Percentiles rank a stretch among this genome's conserved stretches.
Evolutionary conservation across 2,113 vertebrate species (phyloP).

Genomic region (Mobula birostris): DNA sequence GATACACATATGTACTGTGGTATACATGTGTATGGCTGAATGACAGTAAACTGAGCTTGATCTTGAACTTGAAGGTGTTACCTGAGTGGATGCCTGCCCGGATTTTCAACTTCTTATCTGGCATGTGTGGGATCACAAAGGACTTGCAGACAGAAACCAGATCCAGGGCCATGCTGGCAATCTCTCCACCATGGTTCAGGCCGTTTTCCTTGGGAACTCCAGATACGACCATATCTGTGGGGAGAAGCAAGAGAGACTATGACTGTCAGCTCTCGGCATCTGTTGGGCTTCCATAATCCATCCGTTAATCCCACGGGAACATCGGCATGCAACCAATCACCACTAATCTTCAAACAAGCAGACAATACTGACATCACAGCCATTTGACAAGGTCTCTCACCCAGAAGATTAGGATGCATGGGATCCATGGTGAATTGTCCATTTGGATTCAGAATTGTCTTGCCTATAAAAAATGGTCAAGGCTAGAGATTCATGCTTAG

Average conservation of each 20-base stretch:
- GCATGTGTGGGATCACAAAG: conserved; percentile 64
- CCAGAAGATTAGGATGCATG: no score
- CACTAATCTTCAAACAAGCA: neutral
- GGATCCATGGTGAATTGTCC: no score
- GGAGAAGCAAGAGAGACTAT: neutral
- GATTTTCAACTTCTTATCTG: conserved; percentile 59
- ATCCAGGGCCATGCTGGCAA: conserved; percentile 63
- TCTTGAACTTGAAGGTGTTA: conserved; percentile 38
- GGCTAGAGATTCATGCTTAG: no score
- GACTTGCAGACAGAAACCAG: conserved; percentile 55
- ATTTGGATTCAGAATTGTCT: no score
- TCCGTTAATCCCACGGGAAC: neutral
- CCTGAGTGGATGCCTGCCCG: conserved; percentile 63
- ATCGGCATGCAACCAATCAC: neutral
- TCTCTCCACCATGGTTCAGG: conserved; percentile 60
- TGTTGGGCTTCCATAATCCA: neutral
- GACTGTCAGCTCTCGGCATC: neutral
- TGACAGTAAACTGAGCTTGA: no score
- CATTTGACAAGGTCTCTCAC: no score
- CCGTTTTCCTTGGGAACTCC: conserved; percentile 64
- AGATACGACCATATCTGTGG: conserved; percentile 65
- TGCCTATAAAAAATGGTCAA: no score
- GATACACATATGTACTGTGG: no score
- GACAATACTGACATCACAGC: neutral
- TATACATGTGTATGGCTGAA: no score